These are phyloP conservation scores for Drosophila sturtevanti DNA, from an alignment of 1,140 invertebrate genomes.

Conservation along the genomic window DNA sequence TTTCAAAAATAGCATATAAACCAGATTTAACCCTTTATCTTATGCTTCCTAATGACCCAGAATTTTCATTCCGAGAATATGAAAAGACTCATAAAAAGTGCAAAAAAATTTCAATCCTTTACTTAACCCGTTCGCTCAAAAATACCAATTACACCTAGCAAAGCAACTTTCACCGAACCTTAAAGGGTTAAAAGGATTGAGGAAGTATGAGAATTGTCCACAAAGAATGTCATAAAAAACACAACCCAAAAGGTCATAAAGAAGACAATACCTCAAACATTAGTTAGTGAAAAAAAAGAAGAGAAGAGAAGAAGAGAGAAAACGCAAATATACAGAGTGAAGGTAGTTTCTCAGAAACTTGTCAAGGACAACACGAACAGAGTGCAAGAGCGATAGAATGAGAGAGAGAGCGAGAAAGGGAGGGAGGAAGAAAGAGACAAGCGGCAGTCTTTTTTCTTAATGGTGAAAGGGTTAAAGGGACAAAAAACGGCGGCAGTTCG, in stretches of 20 bases:
- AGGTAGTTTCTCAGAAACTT: slow-evolving; percentile 38
- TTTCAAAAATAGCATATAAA: slow-evolving; percentile 26
- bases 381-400: no score
- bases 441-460: slow-evolving; percentile 53
- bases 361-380: slow-evolving; percentile 47
- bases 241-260: slow-evolving; percentile 69
- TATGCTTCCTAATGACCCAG: slow-evolving; percentile 44
- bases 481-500: slow-evolving; percentile 51
- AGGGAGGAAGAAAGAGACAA: background rate
- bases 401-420: slow-evolving; percentile 23
- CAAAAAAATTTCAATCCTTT: slow-evolving; percentile 13
- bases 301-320: background rate
- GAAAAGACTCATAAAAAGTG: slow-evolving; percentile 57
- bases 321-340: slow-evolving; percentile 12
- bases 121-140: slow-evolving; percentile 56
- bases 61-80: slow-evolving; percentile 41
- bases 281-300: slow-evolving; percentile 49
- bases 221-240: slow-evolving; percentile 69
- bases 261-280: slow-evolving; percentile 64
- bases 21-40: slow-evolving; percentile 42
- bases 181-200: slow-evolving; percentile 74
- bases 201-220: slow-evolving; percentile 49
- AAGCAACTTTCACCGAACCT: slow-evolving; percentile 40
- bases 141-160: background rate
- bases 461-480: slow-evolving; percentile 69